Conservation (phyloP, 2,113 vertebrate genomes). For the Globicephala melas region DNA sequence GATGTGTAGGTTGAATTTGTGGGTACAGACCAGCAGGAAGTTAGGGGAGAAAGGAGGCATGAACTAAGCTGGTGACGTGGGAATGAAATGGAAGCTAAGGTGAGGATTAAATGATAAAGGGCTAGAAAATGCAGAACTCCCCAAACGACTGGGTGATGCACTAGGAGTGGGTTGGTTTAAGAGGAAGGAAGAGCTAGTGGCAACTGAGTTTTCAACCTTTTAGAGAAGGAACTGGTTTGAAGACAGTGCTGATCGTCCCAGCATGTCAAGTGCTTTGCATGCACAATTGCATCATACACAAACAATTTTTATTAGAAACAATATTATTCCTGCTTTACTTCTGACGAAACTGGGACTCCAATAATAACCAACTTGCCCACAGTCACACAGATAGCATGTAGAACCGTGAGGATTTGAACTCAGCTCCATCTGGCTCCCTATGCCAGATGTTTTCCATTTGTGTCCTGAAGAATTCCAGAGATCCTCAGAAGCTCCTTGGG, state of each 20-base stretch:
- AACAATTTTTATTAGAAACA: constrained; percentile 36
- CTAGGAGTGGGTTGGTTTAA: background rate
- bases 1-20: background rate
- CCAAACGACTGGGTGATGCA: background rate
- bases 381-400: background rate
- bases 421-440: background rate
- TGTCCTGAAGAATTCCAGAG: background rate
- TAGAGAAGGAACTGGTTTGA: background rate
- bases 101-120: background rate
- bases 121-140: background rate
- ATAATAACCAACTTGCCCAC: constrained; percentile 21
- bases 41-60: background rate
- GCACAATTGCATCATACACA: background rate
- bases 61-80: background rate
- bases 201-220: background rate
- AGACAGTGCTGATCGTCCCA: background rate
- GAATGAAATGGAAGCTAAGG: background rate
- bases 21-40: background rate
- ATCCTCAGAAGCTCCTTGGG: background rate
- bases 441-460: background rate
- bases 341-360: constrained; percentile 36
- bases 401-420: constrained; percentile 11
- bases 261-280: background rate
- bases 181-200: background rate
- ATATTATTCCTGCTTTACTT: constrained; percentile 35